These are phyloP conservation scores for Anthophora plumipes DNA, from an alignment of 2,888 invertebrate genomes.

Conservation along the genomic window DNA sequence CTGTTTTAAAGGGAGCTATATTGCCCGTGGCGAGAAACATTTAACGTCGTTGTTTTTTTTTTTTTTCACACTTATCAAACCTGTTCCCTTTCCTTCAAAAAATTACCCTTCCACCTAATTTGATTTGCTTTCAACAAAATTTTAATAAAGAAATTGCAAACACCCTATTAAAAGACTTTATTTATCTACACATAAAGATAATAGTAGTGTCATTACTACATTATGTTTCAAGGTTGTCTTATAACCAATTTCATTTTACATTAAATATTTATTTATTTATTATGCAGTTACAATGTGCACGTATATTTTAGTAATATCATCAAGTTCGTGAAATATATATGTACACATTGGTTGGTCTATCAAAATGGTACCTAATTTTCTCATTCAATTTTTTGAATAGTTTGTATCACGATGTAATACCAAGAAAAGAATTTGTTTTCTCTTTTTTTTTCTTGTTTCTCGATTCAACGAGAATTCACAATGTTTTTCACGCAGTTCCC, in stretches of 20 bases:
- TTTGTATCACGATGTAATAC: neutral
- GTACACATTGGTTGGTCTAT: neutral
- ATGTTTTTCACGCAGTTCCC: neutral
- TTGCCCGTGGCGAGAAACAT: neutral
- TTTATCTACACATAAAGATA: no score
- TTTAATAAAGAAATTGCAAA: no score
- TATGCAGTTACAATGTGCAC: no score
- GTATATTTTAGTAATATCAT: neutral
- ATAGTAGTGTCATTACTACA: no score
- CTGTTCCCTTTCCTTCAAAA: neutral
- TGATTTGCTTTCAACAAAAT: no score
- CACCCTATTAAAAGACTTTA: no score
- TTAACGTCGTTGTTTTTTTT: neutral
- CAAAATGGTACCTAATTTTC: neutral
- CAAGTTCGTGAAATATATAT: neutral
- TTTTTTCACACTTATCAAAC: neutral
- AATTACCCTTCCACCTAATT: neutral
- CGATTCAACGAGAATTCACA: neutral
- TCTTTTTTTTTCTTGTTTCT: no score
- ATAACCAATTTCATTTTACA: no score
- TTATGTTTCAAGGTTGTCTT: no score
- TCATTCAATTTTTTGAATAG: neutral
- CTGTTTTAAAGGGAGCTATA: constrained; percentile 1
- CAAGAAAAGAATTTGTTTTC: no score
- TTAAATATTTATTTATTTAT: no score